Percentiles rank a stretch among this genome's conserved stretches.
phyloP scores from a whole-genome alignment of 2,113 vertebrate species.

The Ochotona curzoniae region DNA sequence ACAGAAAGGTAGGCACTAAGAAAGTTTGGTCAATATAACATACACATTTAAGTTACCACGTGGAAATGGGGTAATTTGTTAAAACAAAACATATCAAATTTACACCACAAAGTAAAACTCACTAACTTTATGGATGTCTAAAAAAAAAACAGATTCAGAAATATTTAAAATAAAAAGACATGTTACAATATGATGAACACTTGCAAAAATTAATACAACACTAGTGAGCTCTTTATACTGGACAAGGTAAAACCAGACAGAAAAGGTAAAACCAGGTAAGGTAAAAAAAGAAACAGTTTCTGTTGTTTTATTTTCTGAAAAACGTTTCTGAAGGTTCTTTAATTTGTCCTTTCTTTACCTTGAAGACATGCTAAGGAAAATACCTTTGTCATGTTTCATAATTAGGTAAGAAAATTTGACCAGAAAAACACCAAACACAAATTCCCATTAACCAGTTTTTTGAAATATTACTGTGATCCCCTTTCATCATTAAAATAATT shows the following conservation, averaged over 20 bases:
- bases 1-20: neutral
- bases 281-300: neutral
- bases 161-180: neutral
- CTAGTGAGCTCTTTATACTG: neutral
- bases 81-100: neutral
- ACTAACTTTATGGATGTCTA: neutral
- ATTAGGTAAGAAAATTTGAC: constrained; percentile 25
- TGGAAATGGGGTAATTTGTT: neutral
- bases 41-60: neutral
- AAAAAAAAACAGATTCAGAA: neutral
- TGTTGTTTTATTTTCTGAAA: neutral
- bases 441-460: constrained; percentile 24
- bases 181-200: neutral
- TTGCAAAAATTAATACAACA: neutral
- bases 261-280: neutral
- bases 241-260: neutral
- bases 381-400: constrained; percentile 29
- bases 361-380: neutral
- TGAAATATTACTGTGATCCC: constrained; percentile 48
- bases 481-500: constrained; percentile 26
- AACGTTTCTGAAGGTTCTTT: constrained; percentile 8
- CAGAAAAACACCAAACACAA: neutral
- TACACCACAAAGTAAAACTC: neutral
- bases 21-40: neutral
- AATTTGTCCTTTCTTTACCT: constrained; percentile 33